Conservation (phyloP, 2,888 invertebrate species). For the Ophraella communa region DNA sequence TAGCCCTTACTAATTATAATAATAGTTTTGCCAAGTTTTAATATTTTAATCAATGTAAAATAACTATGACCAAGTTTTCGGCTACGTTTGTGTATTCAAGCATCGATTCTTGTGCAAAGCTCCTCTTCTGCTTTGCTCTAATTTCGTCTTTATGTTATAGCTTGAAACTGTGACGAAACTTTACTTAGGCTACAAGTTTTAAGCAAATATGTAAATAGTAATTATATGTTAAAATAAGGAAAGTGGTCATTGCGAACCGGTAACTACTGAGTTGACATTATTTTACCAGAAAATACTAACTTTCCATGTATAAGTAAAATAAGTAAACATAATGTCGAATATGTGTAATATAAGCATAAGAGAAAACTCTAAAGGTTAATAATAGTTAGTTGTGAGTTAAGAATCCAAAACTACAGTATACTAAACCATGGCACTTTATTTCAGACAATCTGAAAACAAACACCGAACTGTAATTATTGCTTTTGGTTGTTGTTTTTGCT, state of each 20-base stretch:
- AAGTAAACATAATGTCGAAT: too few species aligned
- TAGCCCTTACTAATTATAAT: neutral
- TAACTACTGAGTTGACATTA: neutral
- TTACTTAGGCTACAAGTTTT: constrained; percentile 3
- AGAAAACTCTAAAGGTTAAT: too few species aligned
- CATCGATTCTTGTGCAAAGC: neutral
- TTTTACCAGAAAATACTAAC: neutral
- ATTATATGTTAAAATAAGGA: constrained; percentile 4
- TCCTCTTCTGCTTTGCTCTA: neutral
- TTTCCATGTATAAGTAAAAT: neutral
- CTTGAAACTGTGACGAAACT: neutral
- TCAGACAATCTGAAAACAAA: too few species aligned
- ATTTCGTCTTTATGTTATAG: neutral
- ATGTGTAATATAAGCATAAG: too few species aligned
- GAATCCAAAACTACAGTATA: too few species aligned
- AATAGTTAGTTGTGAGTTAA: too few species aligned
- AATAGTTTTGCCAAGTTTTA: neutral
- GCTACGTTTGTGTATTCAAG: neutral
- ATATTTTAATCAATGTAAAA: too few species aligned
- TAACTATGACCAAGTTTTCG: neutral
- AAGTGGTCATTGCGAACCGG: neutral
- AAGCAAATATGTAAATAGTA: constrained; percentile 7
- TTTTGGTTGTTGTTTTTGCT: too few species aligned
- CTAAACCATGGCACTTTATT: too few species aligned
- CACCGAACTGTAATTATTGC: too few species aligned